phyloP scores from a whole-genome alignment of 64 coral and sea anemone species.

The Dendronephthya gigantea region DNA sequence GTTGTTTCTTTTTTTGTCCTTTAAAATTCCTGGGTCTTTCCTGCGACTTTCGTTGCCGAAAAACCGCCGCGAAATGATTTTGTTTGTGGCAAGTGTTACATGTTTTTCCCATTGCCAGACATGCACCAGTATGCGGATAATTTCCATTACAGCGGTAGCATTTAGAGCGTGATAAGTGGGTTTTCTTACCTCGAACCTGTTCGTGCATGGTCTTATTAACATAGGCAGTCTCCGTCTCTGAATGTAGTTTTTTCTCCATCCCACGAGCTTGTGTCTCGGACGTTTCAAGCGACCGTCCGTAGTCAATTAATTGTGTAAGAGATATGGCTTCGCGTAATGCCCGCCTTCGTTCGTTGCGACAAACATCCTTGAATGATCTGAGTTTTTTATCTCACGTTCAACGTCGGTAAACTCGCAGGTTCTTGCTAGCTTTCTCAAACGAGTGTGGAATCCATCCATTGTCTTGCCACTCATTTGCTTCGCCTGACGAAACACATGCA shows the following conservation, averaged over 20 bases:
- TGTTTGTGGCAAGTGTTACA: slow-evolving; percentile 25
- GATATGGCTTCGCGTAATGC: background rate
- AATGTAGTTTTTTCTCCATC: background rate
- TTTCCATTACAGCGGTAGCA: background rate
- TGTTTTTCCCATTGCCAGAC: slow-evolving; percentile 22
- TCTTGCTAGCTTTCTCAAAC: slow-evolving; percentile 31
- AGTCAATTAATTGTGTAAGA: background rate
- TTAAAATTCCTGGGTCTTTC: background rate
- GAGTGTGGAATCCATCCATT: slow-evolving; percentile 19
- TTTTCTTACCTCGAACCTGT: background rate
- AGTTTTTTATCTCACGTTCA: background rate
- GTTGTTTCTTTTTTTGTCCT: background rate
- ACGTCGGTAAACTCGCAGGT: background rate
- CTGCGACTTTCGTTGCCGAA: background rate
- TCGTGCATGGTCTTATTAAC: background rate
- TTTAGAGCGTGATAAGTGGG: background rate
- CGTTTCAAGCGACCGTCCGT: background rate
- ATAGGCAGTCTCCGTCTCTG: background rate
- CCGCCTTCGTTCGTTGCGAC: background rate
- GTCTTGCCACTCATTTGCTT: slow-evolving; percentile 26
- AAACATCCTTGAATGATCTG: slow-evolving; percentile 8
- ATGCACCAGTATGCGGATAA: background rate
- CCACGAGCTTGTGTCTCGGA: background rate
- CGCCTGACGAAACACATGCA: slow-evolving; percentile 44
- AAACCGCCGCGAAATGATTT: slow-evolving; percentile 31